These are phyloP conservation scores for Pentalonia nigronervosa DNA, from an alignment of 1,140 invertebrate genomes.

Conservation along the genomic window DNA sequence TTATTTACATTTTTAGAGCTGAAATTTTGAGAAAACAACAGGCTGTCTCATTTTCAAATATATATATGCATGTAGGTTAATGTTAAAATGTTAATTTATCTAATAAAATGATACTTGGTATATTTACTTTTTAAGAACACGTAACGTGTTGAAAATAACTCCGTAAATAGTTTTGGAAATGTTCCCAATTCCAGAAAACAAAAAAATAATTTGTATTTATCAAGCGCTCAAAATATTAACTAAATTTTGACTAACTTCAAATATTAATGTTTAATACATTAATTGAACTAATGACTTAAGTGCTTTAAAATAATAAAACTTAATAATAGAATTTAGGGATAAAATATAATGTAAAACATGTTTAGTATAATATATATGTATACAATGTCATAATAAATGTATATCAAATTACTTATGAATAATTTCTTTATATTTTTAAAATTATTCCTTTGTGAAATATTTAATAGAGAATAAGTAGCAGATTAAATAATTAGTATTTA, in stretches of 20 bases:
- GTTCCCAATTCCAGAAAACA: slow-evolving; percentile 53
- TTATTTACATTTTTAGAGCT: not conserved
- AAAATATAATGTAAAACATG: not conserved
- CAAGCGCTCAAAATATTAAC: not conserved
- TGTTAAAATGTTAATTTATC: not conserved
- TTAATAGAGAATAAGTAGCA: not conserved
- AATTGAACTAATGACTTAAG: not conserved
- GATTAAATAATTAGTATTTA: not conserved
- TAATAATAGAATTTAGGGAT: not conserved
- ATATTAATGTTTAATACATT: not conserved
- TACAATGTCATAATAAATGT: no score
- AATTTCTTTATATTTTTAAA: not conserved
- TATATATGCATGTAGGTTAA: not conserved
- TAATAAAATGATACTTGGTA: not conserved
- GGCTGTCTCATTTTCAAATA: not conserved
- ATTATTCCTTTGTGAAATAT: not conserved
- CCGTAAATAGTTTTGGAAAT: not conserved
- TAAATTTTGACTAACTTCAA: not conserved
- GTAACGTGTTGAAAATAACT: not conserved
- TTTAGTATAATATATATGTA: no score
- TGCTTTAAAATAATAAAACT: not conserved
- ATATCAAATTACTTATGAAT: no score
- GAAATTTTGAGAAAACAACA: not conserved
- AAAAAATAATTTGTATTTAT: slow-evolving; percentile 25
- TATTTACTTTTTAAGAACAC: slow-evolving; percentile 32